Conservation (phyloP, 2,888 invertebrate genomes). For the Cantharis rufa region DNA sequence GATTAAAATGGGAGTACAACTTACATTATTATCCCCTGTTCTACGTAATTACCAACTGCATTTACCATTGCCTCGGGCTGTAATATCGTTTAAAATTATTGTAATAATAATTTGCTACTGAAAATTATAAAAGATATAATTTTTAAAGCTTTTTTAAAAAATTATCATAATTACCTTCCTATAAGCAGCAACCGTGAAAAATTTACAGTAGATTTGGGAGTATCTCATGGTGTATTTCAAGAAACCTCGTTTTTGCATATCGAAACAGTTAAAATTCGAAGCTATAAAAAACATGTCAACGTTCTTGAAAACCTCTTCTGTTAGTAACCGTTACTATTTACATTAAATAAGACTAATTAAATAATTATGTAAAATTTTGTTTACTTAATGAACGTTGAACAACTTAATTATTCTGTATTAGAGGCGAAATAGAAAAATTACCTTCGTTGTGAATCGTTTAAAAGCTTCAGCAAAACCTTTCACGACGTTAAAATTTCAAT, state of each 20-base stretch:
- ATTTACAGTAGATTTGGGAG: neutral
- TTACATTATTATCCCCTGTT: neutral
- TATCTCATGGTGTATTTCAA: neutral
- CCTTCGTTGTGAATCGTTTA: neutral
- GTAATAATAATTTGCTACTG: neutral
- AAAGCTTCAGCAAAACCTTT: neutral
- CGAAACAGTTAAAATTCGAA: neutral
- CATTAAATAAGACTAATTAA: neutral
- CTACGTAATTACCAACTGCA: neutral
- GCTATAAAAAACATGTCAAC: neutral
- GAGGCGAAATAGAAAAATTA: neutral
- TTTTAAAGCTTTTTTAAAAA: neutral
- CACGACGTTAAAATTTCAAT: neutral
- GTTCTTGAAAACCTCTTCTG: neutral
- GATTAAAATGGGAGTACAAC: neutral
- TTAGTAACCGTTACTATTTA: neutral
- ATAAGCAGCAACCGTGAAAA: neutral
- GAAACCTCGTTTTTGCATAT: neutral
- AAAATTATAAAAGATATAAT: neutral
- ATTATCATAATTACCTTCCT: neutral
- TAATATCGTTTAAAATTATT: neutral
- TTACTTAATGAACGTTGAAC: neutral
- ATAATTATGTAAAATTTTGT: neutral
- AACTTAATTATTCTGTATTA: neutral
- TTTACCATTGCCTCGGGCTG: neutral